Evolutionary conservation across 2,888 invertebrate species (phyloP).

Genomic region (Hirtodrosophila histrioides): DNA sequence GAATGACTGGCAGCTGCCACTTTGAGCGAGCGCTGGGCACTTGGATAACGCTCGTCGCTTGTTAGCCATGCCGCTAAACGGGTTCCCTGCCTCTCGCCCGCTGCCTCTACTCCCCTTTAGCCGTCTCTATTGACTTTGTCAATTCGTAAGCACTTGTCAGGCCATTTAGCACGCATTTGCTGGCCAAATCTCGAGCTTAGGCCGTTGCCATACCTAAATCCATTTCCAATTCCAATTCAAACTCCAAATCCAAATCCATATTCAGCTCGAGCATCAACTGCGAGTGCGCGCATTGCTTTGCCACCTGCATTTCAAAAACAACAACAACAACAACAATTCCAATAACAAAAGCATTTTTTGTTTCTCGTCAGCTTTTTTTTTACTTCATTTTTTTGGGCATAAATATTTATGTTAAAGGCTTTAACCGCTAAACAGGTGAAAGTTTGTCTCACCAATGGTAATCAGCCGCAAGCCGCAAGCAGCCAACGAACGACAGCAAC

Average conservation of each 20-base stretch:
- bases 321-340: conserved; percentile 11
- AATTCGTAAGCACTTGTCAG: conserved; percentile 66
- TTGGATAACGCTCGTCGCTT: conserved; percentile 20
- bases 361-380: conserved; percentile 29
- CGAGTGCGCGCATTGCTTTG: conserved; percentile 9
- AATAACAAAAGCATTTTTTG: conserved; percentile 31
- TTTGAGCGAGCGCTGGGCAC: conserved; percentile 21
- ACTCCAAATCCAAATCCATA: conserved; percentile 28
- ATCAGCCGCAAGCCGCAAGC: conserved; percentile 33
- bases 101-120: not conserved
- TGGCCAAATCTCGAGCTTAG: conserved; percentile 33
- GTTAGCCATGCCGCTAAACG: conserved; percentile 38
- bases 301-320: conserved; percentile 23
- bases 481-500: not conserved
- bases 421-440: conserved; percentile 75
- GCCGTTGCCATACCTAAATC: conserved; percentile 8
- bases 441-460: conserved; percentile 61
- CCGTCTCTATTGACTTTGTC: conserved; percentile 46
- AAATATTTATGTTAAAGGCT: conserved; percentile 74
- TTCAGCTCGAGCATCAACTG: conserved; percentile 16
- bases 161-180: conserved; percentile 54
- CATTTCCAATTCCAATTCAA: conserved; percentile 33
- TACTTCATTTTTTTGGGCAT: conserved; percentile 65
- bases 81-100: conserved; percentile 9
- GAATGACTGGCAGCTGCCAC: conserved; percentile 51